Conservation (phyloP, 2,888 invertebrate species). For the Orthosia incerta region DNA sequence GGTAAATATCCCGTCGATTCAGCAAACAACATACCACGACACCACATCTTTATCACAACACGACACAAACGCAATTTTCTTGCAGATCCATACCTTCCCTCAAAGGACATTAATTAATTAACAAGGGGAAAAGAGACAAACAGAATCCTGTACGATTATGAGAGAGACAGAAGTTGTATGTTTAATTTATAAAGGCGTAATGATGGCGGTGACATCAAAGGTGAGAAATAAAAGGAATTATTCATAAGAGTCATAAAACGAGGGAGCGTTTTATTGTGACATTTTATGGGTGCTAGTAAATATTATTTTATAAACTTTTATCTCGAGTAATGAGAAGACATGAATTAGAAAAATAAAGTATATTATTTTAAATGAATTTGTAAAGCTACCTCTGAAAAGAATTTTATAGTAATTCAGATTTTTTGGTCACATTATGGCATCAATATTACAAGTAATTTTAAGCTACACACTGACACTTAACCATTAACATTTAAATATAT, state of each 20-base stretch:
- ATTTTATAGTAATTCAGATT: not conserved
- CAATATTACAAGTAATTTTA: too few relatives aligned
- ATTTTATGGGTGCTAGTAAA: conserved; percentile 49
- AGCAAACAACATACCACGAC: not conserved
- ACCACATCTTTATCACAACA: conserved; percentile 7
- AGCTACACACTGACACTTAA: too few relatives aligned
- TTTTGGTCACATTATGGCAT: not conserved
- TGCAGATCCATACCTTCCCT: conserved; percentile 1
- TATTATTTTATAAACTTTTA: conserved; percentile 36
- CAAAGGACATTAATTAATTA: conserved; percentile 56
- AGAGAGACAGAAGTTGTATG: conserved; percentile 52
- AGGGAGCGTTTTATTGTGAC: conserved; percentile 32
- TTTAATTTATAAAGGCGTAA: conserved; percentile 68
- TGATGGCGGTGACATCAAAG: conserved; percentile 68
- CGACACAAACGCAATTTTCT: conserved; percentile 9
- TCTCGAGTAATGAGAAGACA: not conserved
- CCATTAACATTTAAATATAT: not conserved
- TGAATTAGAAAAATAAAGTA: not conserved
- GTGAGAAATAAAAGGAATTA: conserved; percentile 70
- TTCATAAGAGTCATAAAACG: conserved; percentile 70
- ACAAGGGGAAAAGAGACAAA: conserved; percentile 21
- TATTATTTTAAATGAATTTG: not conserved
- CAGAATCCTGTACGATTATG: conserved; percentile 27
- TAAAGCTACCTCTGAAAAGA: too few relatives aligned
- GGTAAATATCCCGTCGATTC: not conserved